Conservation (phyloP, 64 coral and sea anemone species). For the Pachyseris speciosa region DNA sequence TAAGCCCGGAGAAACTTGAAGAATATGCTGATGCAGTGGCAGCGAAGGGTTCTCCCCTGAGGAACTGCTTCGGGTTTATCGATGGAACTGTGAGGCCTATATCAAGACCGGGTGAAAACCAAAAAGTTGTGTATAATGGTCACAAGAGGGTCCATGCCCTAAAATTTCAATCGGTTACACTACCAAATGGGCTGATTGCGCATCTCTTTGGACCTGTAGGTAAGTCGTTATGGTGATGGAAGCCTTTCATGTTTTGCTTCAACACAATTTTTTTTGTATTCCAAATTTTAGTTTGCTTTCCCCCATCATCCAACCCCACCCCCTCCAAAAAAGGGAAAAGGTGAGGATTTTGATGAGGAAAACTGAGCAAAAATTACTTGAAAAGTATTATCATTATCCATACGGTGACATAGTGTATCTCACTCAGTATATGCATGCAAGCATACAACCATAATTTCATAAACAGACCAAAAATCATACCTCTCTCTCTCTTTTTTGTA, state of each 20-base stretch:
- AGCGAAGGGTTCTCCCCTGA: too few species aligned
- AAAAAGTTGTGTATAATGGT: not conserved
- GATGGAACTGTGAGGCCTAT: not conserved
- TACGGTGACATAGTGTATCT: not conserved
- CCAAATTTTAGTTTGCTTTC: not conserved
- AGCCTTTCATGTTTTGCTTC: not conserved
- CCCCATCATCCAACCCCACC: too few species aligned
- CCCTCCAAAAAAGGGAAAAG: not conserved
- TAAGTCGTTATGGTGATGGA: not conserved
- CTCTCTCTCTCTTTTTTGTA: not conserved
- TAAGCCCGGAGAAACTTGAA: too few species aligned
- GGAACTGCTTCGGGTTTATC: not conserved
- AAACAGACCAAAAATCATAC: not conserved
- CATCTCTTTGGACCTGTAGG: not conserved
- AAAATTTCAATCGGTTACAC: not conserved
- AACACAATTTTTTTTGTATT: not conserved
- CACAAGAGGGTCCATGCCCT: not conserved
- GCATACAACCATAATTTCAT: not conserved
- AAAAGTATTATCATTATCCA: not conserved
- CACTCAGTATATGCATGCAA: not conserved
- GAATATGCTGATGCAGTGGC: too few species aligned
- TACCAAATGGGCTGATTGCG: not conserved
- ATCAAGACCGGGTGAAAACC: not conserved
- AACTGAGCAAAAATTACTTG: not conserved
- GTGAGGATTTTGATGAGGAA: not conserved